Percentiles rank a stretch among this genome's conserved stretches.
Conservation (phyloP, 2,888 invertebrate species). For the Protodeltote pygarga region DNA sequence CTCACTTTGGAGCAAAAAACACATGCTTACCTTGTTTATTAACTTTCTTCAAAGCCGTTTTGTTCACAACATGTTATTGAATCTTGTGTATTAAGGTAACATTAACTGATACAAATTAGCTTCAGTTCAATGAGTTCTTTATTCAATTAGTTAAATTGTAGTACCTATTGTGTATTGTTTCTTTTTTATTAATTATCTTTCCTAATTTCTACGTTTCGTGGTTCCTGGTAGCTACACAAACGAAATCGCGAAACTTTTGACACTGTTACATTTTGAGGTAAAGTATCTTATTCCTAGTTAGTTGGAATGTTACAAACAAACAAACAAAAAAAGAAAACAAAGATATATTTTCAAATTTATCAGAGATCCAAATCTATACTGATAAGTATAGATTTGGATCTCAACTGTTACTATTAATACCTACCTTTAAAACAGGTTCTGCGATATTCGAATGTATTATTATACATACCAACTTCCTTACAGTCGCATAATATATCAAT, state of each 20-base stretch:
- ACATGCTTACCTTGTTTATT: constrained; percentile 23
- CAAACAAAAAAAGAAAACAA: too few relatives aligned
- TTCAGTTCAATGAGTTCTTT: not conserved
- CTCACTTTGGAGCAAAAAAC: constrained; percentile 36
- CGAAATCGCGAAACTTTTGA: too few relatives aligned
- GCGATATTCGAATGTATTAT: constrained; percentile 5
- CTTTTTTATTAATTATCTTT: too few relatives aligned
- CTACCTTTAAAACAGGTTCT: constrained; percentile 1
- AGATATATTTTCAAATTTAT: too few relatives aligned
- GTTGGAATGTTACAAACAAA: too few relatives aligned
- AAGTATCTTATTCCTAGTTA: too few relatives aligned
- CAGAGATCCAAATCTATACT: too few relatives aligned
- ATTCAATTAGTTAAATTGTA: constrained; percentile 1
- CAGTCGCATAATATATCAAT: constrained; percentile 6
- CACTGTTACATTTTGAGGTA: too few relatives aligned
- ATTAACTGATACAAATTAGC: not conserved
- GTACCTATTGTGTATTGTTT: not conserved
- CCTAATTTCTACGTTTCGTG: too few relatives aligned
- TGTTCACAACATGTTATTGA: constrained; percentile 31
- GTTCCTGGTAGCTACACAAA: too few relatives aligned
- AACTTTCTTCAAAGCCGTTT: constrained; percentile 38
- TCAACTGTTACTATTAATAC: too few relatives aligned
- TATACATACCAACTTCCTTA: not conserved
- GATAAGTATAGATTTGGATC: too few relatives aligned
- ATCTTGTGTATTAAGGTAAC: constrained; percentile 17